phyloP scores from a whole-genome alignment of 2,888 invertebrate genomes.

The Aleiodes testaceus region DNA sequence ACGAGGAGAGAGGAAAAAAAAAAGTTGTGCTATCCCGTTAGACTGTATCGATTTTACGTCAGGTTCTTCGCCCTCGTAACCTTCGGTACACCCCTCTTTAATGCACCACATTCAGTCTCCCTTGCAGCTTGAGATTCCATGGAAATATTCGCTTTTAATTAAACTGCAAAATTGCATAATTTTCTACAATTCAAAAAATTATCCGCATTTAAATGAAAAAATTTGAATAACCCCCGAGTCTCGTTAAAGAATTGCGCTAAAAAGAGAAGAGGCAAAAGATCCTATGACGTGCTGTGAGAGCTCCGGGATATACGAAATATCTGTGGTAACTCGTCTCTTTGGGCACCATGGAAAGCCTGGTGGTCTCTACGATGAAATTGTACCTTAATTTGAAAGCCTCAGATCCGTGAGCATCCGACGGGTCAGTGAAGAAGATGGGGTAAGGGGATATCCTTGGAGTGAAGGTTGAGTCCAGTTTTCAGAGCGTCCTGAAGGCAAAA shows the following conservation, averaged over 20 bases:
- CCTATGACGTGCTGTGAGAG: slow-evolving; percentile 32
- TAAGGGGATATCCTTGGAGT: slow-evolving; percentile 26
- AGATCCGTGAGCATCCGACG: slow-evolving; percentile 49
- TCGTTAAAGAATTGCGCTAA: not conserved
- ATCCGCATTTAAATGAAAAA: slow-evolving; percentile 9
- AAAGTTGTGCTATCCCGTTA: slow-evolving; percentile 17
- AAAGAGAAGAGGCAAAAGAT: slow-evolving; percentile 20
- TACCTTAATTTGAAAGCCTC: slow-evolving; percentile 68
- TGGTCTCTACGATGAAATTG: slow-evolving; percentile 64
- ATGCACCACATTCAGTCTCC: slow-evolving; percentile 22
- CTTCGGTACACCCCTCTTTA: slow-evolving; percentile 29
- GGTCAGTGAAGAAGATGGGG: slow-evolving; percentile 38
- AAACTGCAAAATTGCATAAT: slow-evolving; percentile 65
- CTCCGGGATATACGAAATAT: slow-evolving; percentile 46
- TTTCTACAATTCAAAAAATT: slow-evolving; percentile 52
- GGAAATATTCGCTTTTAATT: slow-evolving; percentile 58
- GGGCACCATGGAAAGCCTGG: slow-evolving; percentile 44
- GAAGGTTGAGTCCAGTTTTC: slow-evolving; percentile 21
- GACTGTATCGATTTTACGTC: slow-evolving; percentile 30
- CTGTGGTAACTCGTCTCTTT: slow-evolving; percentile 45
- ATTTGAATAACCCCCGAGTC: not conserved
- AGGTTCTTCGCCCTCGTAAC: slow-evolving; percentile 28
- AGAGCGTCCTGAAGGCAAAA: slow-evolving; percentile 54
- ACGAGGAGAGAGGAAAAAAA: not conserved
- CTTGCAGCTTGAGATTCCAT: not conserved